Evolutionary conservation across 2,888 invertebrate genomes (phyloP).

Genomic region (Lomographa bimaculata): DNA sequence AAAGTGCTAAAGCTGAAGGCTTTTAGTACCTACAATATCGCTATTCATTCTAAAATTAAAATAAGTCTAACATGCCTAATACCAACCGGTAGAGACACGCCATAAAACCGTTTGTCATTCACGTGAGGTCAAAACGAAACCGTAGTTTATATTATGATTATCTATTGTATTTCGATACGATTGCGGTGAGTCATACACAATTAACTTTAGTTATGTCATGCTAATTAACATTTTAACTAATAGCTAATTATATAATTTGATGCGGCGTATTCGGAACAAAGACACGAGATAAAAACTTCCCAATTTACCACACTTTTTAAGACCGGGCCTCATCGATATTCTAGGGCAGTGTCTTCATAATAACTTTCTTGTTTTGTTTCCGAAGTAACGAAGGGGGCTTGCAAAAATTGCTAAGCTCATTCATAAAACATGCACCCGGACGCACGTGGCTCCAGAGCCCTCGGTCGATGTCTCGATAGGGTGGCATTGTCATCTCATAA

Average conservation of each 20-base stretch:
- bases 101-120: conserved; percentile 15
- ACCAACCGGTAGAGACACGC: conserved; percentile 17
- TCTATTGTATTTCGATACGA: conserved; percentile 52
- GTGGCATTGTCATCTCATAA: conserved; percentile 43
- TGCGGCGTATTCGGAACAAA: conserved; percentile 10
- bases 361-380: conserved; percentile 48
- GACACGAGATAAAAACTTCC: conserved; percentile 3
- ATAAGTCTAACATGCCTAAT: too few relatives aligned
- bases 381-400: conserved; percentile 55
- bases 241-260: conserved; percentile 29
- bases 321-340: conserved; percentile 46
- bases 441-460: conserved; percentile 52
- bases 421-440: conserved; percentile 67
- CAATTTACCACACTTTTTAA: conserved; percentile 10
- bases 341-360: conserved; percentile 43
- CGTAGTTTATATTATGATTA: conserved; percentile 21
- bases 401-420: conserved; percentile 59
- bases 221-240: conserved; percentile 46
- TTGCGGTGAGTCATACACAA: conserved; percentile 47
- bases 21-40: too few relatives aligned
- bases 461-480: conserved; percentile 20
- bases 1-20: too few relatives aligned
- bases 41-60: too few relatives aligned
- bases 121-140: conserved; percentile 9
- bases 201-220: conserved; percentile 47